These are phyloP conservation scores for Gerris buenoi DNA, from an alignment of 1,140 invertebrate species.

Conservation along the genomic window DNA sequence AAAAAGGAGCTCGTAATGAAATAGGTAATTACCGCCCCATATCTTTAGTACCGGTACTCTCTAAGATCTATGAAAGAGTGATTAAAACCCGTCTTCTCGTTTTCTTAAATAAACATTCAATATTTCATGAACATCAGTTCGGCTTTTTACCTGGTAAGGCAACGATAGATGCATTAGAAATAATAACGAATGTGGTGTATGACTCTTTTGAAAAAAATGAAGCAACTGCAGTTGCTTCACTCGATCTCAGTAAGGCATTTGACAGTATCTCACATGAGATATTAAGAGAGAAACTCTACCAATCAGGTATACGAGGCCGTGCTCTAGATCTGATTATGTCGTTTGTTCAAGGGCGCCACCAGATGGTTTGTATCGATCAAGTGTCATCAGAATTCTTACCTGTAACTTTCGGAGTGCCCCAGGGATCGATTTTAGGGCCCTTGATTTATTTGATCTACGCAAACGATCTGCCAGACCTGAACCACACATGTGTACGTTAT, in stretches of 20 bases:
- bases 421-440: conserved; percentile 4
- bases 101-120: background rate
- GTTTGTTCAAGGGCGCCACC: background rate
- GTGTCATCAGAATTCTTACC: background rate
- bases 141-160: conserved; percentile 3
- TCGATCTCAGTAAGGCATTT: conserved; percentile 13
- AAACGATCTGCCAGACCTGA: background rate
- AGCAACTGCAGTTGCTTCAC: conserved; percentile 5
- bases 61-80: conserved; percentile 18
- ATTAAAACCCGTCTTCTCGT: conserved; percentile 13
- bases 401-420: conserved; percentile 3
- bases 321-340: background rate
- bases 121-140: conserved; percentile 7
- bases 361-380: background rate
- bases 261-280: conserved; percentile 20
- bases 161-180: conserved; percentile 7
- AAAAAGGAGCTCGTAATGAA: conserved; percentile 18
- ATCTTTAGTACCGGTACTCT: conserved; percentile 20
- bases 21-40: conserved; percentile 23
- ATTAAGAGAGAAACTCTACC: conserved; percentile 1
- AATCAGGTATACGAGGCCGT: background rate
- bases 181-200: conserved; percentile 1
- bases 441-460: conserved; percentile 3
- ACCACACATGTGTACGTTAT: background rate
- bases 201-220: conserved; percentile 5